Evolutionary conservation across 2,113 vertebrate genomes (phyloP), one percentile per base, ranked within the genome.

Genomic region (Paedocypris sp.): DNA sequence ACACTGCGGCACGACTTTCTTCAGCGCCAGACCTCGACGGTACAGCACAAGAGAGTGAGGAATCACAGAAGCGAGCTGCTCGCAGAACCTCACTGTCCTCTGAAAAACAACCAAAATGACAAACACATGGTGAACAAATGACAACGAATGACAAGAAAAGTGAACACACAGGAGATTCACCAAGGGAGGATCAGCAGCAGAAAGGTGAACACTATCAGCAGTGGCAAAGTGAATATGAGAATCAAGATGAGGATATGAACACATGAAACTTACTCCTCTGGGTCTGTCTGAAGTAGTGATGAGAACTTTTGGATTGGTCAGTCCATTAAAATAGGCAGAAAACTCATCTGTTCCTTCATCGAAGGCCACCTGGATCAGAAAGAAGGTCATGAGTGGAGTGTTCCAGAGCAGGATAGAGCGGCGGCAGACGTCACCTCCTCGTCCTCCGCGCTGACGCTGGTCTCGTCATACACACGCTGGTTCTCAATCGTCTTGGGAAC

Each of bases 291-390:
- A 97, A 35, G 95, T 99, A 16, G 94, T 99, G 69, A 99, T 97
- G 43, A 99, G 91, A 67, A 99, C 93, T 84, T 95, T 97, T n/a
- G 95, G 95, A 75, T 90, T 87, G 2, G 88, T 90, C 36, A 95
- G 75, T 52, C 88, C 88, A 10, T 93, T 95, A 68, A 99, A 99
- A 63, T 99, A 98, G 11, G 94, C 81, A 38, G 92, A 90, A 81
- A 99, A 99, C 76, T 99, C 95, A 86, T 99, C 95, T 5, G 92
- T 97, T 71, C 85, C 89, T 76, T 97, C 93, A 64, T 99, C 95
- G 71, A 90, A 97, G 60, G 90, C 87, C 69, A 99, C 86, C 94
- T 99, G 60, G 7, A 73, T 73, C 42, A 2, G 45, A 60, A 65
- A 38, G n/a, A 15, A 1, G 31, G 46, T 22, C 4, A 3, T 4